Conservation (phyloP, 1,140 invertebrate species). For the Listronotus bonariensis region DNA sequence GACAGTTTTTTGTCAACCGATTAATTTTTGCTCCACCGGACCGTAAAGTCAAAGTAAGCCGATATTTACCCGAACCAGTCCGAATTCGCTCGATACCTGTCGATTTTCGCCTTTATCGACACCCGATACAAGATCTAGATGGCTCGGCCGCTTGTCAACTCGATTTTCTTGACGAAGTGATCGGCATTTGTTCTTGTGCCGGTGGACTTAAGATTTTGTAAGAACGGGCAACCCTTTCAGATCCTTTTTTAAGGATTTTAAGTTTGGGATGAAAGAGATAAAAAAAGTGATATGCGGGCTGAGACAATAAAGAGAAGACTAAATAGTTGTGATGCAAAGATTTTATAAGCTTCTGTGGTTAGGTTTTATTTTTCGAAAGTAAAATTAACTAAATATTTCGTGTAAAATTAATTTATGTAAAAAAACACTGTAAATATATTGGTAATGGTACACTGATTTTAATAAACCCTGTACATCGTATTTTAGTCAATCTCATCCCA, state of each 20-base stretch:
- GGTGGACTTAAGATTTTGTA: constrained; percentile 33
- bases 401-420: no score
- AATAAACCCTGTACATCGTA: no score
- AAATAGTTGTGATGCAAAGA: no score
- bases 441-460: no score
- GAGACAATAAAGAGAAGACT: no score
- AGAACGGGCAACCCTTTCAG: constrained; percentile 21
- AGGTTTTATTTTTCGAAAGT: no score
- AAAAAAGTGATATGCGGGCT: no score
- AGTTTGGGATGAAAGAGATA: no score
- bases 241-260: constrained; percentile 6
- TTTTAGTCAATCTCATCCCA: no score
- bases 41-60: constrained; percentile 48
- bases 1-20: constrained; percentile 39
- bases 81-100: constrained; percentile 15
- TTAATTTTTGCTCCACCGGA: constrained; percentile 49
- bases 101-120: constrained; percentile 23
- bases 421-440: no score
- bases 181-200: constrained; percentile 26
- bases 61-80: constrained; percentile 25
- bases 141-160: constrained; percentile 14
- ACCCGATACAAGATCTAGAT: background rate
- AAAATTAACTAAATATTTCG: no score
- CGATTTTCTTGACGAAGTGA: constrained; percentile 21
- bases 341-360: no score